Conservation (phyloP, 2,113 vertebrate species). For the Apeltes quadracus region DNA sequence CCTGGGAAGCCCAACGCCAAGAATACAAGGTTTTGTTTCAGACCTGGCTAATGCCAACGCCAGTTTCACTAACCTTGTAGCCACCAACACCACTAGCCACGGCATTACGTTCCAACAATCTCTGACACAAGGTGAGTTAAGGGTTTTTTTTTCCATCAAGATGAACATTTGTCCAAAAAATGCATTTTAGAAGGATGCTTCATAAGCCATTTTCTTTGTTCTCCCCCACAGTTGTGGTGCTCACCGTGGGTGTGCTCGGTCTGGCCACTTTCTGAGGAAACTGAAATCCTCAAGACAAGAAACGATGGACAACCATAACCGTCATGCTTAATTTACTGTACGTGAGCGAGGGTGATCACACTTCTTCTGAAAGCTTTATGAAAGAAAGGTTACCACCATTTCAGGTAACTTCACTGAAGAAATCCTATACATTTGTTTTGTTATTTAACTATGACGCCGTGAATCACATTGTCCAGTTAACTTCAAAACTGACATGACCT, state of each 20-base stretch:
- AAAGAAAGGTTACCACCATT: background rate
- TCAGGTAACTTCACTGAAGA: background rate
- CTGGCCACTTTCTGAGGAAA: slow-evolving; percentile 37
- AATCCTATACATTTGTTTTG: background rate
- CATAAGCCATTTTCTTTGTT: background rate
- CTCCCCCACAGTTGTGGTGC: slow-evolving; percentile 48
- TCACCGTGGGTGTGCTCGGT: slow-evolving; percentile 26
- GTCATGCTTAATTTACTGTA: too few species aligned
- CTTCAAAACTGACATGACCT: background rate
- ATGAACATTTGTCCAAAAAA: background rate
- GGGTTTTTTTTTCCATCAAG: background rate
- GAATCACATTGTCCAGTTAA: background rate
- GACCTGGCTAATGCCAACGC: slow-evolving; percentile 29
- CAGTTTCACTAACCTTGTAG: background rate
- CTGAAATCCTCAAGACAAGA: background rate
- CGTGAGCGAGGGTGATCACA: background rate
- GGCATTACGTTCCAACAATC: slow-evolving; percentile 37
- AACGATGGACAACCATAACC: background rate
- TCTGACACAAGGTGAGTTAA: slow-evolving; percentile 49
- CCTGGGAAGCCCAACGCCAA: rapidly evolving
- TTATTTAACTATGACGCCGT: too few species aligned
- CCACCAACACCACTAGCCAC: rapidly evolving
- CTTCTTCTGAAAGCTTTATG: background rate
- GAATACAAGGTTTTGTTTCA: rapidly evolving
- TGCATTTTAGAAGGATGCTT: background rate